A percentile compares a stretch with the other conserved stretches of the same genome.
Conservation (phyloP, 2,888 invertebrate genomes). For the Parnassius smintheus region DNA sequence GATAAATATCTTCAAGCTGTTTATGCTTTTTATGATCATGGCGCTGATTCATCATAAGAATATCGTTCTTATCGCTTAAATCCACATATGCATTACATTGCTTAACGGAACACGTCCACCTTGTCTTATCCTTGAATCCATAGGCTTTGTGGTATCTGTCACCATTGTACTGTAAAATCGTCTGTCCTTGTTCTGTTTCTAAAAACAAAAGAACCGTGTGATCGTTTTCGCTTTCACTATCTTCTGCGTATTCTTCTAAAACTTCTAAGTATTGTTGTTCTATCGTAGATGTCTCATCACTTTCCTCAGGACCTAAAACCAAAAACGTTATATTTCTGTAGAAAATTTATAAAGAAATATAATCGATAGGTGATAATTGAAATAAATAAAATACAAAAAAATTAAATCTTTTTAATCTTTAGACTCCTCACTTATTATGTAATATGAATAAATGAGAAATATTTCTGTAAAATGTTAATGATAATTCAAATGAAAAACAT, state of each 20-base stretch:
- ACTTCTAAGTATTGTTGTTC: conserved; percentile 16
- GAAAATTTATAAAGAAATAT: neutral
- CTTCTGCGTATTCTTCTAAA: conserved; percentile 31
- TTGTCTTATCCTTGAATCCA: conserved; percentile 48
- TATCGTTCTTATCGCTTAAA: conserved; percentile 56
- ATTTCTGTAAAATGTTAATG: no score
- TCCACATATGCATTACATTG: conserved; percentile 55
- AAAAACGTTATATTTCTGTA: conserved; percentile 6
- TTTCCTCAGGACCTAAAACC: conserved; percentile 8
- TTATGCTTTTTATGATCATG: conserved; percentile 45
- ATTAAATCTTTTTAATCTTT: no score
- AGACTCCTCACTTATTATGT: no score
- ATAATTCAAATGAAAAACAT: no score
- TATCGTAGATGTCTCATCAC: neutral
- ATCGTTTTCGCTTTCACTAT: conserved; percentile 21
- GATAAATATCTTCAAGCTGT: conserved; percentile 16
- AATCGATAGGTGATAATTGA: no score
- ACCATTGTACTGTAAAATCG: conserved; percentile 54
- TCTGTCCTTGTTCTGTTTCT: conserved; percentile 52
- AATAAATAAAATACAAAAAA: no score
- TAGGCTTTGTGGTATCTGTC: conserved; percentile 58
- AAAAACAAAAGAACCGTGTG: conserved; percentile 50
- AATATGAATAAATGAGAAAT: no score
- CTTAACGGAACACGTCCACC: conserved; percentile 59
- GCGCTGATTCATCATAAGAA: conserved; percentile 47